These are phyloP conservation scores for Leucosticte australis DNA, from an alignment of 2,113 vertebrate genomes.

Conservation along the genomic window DNA sequence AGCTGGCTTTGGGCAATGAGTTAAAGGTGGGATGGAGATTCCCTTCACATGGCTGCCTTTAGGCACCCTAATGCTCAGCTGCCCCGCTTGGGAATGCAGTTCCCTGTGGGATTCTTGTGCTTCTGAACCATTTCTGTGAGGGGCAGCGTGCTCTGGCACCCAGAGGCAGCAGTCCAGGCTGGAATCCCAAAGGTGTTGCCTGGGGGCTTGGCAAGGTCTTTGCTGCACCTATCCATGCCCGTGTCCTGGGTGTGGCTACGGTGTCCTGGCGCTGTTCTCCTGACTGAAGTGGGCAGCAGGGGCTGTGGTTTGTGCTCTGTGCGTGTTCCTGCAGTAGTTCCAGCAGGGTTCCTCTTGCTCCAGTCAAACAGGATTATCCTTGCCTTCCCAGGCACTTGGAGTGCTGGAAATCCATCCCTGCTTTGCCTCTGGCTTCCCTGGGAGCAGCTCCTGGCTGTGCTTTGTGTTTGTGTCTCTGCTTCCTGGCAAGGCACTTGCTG, in stretches of 20 bases:
- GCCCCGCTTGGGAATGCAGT: neutral
- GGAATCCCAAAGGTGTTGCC: neutral
- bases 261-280: neutral
- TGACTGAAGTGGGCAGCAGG: neutral
- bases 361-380: neutral
- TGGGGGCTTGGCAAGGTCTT: neutral
- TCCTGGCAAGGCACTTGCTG: neutral
- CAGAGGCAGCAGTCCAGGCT: neutral
- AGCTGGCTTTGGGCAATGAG: neutral
- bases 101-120: neutral
- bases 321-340: neutral
- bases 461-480: neutral
- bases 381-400: neutral
- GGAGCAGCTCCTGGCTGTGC: neutral
- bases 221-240: rapidly evolving
- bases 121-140: neutral
- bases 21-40: neutral
- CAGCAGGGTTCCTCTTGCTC: neutral
- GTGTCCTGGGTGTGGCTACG: rapidly evolving
- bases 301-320: neutral
- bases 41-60: neutral
- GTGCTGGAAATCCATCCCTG: neutral
- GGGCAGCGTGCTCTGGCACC: neutral
- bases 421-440: neutral
- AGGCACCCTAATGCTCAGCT: neutral